phyloP scores from a whole-genome alignment of 2,797 vertebrate genomes.

The Melanotaenia pygmaea region DNA sequence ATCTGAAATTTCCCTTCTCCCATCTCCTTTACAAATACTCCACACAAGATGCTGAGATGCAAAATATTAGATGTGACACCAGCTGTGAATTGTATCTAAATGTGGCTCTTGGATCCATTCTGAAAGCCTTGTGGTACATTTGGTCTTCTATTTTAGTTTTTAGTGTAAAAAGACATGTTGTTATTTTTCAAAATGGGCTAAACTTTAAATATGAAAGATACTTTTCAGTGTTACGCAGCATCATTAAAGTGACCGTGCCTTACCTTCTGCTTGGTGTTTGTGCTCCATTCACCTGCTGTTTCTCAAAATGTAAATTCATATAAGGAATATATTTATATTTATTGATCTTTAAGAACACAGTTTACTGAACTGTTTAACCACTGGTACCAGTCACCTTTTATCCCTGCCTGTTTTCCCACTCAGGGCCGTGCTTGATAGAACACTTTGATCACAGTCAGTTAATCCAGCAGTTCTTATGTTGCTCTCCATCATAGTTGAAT shows the following conservation, averaged over 20 bases:
- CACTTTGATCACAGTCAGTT: constrained; percentile 59
- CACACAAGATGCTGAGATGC: constrained; percentile 20
- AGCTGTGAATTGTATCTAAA: constrained; percentile 19
- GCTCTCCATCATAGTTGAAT: constrained; percentile 42
- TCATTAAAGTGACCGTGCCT: constrained; percentile 13
- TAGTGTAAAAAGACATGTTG: constrained; percentile 25
- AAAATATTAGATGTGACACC: constrained; percentile 40
- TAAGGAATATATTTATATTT: constrained; percentile 10
- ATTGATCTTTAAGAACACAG: constrained; percentile 37
- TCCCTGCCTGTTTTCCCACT: constrained; percentile 39
- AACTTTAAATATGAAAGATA: constrained; percentile 1
- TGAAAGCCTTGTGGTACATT: constrained; percentile 20
- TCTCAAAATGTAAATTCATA: constrained; percentile 31
- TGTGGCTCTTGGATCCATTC: constrained; percentile 1
- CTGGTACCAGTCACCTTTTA: constrained; percentile 37
- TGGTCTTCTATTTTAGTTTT: constrained; percentile 22
- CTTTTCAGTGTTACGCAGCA: constrained; percentile 8
- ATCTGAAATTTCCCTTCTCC: constrained; percentile 26
- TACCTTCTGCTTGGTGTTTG: background rate
- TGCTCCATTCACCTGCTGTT: constrained; percentile 20
- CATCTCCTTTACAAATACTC: constrained; percentile 13
- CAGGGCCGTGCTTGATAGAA: constrained; percentile 11
- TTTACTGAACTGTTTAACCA: constrained; percentile 34
- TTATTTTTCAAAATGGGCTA: constrained; percentile 23
- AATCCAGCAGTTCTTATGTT: constrained; percentile 49